Evolutionary conservation across 2,888 invertebrate species (phyloP).

Genomic region (Drosophila mercatorum): DNA sequence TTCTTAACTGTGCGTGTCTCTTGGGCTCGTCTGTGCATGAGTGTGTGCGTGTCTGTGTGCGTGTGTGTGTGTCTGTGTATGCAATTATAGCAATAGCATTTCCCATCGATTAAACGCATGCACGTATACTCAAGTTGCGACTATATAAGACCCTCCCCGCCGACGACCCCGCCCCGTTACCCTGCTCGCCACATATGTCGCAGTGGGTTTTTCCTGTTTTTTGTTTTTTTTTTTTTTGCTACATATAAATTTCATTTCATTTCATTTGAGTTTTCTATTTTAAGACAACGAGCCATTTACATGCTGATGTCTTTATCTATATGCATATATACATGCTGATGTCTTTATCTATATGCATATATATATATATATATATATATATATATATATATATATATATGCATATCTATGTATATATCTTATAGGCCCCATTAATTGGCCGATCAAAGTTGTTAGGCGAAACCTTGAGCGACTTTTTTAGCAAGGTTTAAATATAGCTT

Average conservation of each 20-base stretch:
- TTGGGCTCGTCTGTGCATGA: slow-evolving; percentile 14
- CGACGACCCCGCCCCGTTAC: neutral
- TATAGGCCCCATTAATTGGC: slow-evolving; percentile 29
- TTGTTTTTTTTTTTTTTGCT: neutral
- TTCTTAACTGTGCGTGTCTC: slow-evolving; percentile 65
- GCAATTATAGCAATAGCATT: slow-evolving; percentile 75
- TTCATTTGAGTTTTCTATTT: slow-evolving; percentile 64
- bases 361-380: slow-evolving; percentile 3
- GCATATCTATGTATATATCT: neutral
- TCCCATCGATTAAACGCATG: slow-evolving; percentile 76
- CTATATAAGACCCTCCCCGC: slow-evolving; percentile 5
- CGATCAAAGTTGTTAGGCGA: slow-evolving; percentile 16
- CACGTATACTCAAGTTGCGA: slow-evolving; percentile 41
- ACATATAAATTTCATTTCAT: slow-evolving; percentile 17
- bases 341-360: slow-evolving; percentile 7
- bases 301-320: slow-evolving; percentile 28
- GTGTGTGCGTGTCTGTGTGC: slow-evolving; percentile 4
- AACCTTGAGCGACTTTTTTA: slow-evolving; percentile 15
- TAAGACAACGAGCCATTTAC: slow-evolving; percentile 40
- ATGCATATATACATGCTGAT: slow-evolving; percentile 21
- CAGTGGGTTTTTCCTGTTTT: slow-evolving; percentile 38
- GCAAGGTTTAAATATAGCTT: slow-evolving; percentile 2
- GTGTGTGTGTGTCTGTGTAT: slow-evolving; percentile 46
- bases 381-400: slow-evolving; percentile 18
- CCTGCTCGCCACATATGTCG: slow-evolving; percentile 6